Percentiles rank a stretch among this genome's conserved stretches.
These are phyloP conservation scores for Crenichthys baileyi DNA, from an alignment of 2,797 vertebrate species.

Conservation along the genomic window DNA sequence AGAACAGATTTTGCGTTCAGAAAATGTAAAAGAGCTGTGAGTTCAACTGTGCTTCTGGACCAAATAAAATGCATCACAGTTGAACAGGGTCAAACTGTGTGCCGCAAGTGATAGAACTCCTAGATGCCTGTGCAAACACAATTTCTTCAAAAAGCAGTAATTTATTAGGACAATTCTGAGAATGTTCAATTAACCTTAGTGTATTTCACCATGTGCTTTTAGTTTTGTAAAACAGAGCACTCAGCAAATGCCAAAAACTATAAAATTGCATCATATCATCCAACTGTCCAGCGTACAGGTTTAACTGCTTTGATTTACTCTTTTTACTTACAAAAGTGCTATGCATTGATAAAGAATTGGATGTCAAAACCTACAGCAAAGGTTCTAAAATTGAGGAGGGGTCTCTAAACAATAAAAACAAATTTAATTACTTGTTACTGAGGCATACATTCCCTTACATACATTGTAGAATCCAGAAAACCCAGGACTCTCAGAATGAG, in stretches of 20 bases:
- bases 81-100: conserved; percentile 50
- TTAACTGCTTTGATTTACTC: conserved; percentile 9
- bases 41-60: conserved; percentile 26
- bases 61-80: conserved; percentile 56
- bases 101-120: conserved; percentile 31
- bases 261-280: conserved; percentile 7
- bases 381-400: not conserved
- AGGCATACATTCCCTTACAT: not conserved
- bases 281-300: conserved; percentile 1
- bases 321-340: conserved; percentile 3
- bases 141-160: not conserved
- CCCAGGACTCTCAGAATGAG: no score
- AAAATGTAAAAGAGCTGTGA: conserved; percentile 54
- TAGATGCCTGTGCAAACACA: conserved; percentile 10
- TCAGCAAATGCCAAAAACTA: conserved; percentile 20
- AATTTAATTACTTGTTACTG: not conserved
- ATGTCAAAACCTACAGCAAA: conserved; percentile 2
- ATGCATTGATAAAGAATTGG: not conserved
- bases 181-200: conserved; percentile 22
- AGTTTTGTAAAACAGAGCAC: conserved; percentile 12
- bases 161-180: conserved; percentile 20
- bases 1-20: conserved; percentile 64
- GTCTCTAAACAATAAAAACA: not conserved
- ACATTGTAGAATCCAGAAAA: not conserved
- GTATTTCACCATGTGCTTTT: conserved; percentile 26